These are phyloP conservation scores for Philaethria dido DNA, from an alignment of 2,888 invertebrate species.

Conservation along the genomic window DNA sequence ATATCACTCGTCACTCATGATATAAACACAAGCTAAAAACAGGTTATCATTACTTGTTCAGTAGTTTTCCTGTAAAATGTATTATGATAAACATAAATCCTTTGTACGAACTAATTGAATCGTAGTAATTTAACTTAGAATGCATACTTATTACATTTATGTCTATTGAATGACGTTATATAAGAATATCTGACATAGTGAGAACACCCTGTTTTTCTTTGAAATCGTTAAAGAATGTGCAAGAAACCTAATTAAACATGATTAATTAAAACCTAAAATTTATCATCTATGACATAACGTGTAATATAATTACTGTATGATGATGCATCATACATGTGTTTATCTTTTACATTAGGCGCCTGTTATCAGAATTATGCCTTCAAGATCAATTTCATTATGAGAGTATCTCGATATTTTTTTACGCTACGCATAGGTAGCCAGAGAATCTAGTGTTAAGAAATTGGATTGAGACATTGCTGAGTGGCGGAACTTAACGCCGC, in stretches of 20 bases:
- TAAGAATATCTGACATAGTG: no score
- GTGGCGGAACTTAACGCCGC: no score
- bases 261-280: neutral
- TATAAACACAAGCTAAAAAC: neutral
- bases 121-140: neutral
- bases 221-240: neutral
- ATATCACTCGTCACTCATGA: no score
- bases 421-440: no score
- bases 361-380: constrained; percentile 19
- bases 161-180: no score
- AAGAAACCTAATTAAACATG: neutral
- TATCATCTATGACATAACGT: constrained; percentile 3
- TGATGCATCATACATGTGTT: constrained; percentile 1
- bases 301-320: constrained; percentile 10
- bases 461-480: no score
- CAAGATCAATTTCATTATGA: constrained; percentile 3
- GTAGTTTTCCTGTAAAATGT: constrained; percentile 1
- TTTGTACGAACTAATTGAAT: neutral
- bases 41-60: neutral
- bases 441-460: no score
- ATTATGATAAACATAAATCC: neutral
- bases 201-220: neutral
- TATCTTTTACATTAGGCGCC: neutral
- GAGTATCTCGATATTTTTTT: neutral
- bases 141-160: no score